Percentiles rank a stretch among this genome's conserved stretches.
Conservation (phyloP, 92 coral and sea anemone genomes). For the Scolanthus callimorphus region DNA sequence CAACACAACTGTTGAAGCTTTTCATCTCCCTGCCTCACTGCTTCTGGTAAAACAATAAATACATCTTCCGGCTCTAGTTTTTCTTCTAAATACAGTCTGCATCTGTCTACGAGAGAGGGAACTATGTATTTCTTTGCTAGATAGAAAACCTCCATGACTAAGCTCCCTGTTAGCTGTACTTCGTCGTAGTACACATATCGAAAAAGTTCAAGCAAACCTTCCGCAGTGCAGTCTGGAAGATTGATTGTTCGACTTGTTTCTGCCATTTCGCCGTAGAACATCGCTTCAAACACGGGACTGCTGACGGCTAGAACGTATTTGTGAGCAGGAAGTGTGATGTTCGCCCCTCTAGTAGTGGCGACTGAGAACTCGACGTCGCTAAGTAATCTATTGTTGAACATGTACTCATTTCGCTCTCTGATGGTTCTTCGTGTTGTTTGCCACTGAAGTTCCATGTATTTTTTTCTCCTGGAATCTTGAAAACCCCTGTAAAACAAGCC, state of each 20-base stretch:
- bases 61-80: neutral
- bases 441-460: no score
- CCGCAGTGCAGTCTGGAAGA: conserved; percentile 16
- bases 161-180: conserved; percentile 16
- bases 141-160: conserved; percentile 16
- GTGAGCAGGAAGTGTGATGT: conserved; percentile 15
- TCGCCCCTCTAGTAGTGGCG: conserved; percentile 5
- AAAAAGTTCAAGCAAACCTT: conserved; percentile 27
- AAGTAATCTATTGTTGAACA: conserved; percentile 28
- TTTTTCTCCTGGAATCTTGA: no score
- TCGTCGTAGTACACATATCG: conserved; percentile 20
- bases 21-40: neutral
- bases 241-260: conserved; percentile 14
- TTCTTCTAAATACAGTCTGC: neutral
- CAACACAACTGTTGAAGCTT: neutral
- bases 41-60: neutral
- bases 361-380: conserved; percentile 27
- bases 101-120: neutral
- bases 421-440: conserved; percentile 15
- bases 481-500: no score
- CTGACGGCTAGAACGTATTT: conserved; percentile 23
- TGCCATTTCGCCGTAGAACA: conserved; percentile 24
- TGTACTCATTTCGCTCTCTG: conserved; percentile 17
- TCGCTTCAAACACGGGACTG: conserved; percentile 32
- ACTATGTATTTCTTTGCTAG: neutral